A percentile compares a stretch with the other conserved stretches of the same genome.
These are phyloP conservation scores for Melangyna quadrimaculata DNA, from an alignment of 2,888 invertebrate genomes.

Conservation along the genomic window DNA sequence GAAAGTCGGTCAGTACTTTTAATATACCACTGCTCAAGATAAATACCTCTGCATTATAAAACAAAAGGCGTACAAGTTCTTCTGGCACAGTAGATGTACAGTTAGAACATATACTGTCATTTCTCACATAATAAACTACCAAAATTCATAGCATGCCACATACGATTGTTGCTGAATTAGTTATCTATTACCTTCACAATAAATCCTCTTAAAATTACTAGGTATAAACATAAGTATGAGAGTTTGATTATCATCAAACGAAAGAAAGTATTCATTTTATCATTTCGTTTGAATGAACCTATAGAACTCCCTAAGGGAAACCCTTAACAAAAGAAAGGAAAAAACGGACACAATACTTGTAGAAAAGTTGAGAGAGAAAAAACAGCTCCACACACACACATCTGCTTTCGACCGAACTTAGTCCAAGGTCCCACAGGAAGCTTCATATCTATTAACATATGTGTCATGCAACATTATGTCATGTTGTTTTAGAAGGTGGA, in stretches of 20 bases:
- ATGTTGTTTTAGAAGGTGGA: neutral
- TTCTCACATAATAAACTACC: too few relatives aligned
- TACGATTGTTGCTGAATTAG: neutral
- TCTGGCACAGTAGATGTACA: too few relatives aligned
- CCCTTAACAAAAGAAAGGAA: neutral
- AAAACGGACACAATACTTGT: neutral
- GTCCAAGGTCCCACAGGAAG: constrained; percentile 3
- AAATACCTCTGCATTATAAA: too few relatives aligned
- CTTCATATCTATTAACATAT: neutral
- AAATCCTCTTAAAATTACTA: constrained; percentile 8
- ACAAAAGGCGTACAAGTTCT: too few relatives aligned
- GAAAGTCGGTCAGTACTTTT: too few relatives aligned
- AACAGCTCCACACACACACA: too few relatives aligned
- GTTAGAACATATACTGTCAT: too few relatives aligned
- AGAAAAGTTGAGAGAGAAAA: neutral
- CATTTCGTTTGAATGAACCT: constrained; percentile 1
- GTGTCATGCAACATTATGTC: constrained; percentile 23
- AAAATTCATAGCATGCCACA: neutral
- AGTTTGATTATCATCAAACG: neutral
- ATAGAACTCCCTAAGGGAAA: neutral
- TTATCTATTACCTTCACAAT: neutral
- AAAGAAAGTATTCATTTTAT: neutral
- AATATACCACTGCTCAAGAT: too few relatives aligned
- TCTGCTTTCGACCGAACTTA: neutral
- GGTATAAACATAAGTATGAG: neutral